Evolutionary conservation across 2,113 vertebrate species (phyloP), one percentile per base, ranked within the genome.

Genomic region (Nerophis lumbriciformis): DNA sequence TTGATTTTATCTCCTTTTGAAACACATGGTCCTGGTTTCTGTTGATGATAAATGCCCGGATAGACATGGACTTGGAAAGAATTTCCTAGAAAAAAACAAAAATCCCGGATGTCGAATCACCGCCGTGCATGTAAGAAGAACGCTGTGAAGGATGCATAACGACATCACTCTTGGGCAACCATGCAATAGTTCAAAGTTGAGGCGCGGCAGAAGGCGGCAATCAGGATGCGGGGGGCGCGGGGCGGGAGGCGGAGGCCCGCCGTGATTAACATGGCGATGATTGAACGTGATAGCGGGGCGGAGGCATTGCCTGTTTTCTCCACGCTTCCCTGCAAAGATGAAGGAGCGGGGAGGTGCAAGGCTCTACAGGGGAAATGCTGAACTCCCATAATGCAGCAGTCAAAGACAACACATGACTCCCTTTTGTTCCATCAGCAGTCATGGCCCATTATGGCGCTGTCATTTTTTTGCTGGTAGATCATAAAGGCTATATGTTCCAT

Each of bases 381-480:
- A 55, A 53, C 42, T 73, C 44, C 5, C 1, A 58, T 66, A 70
- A 73, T 48, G 53, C 49, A 12, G 54, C 54, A 19, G 54, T 71
- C 69, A 75, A 1, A 52, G 67, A 71, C 63, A 66, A 69, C 76
- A 72, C 69, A 66, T 77, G 55, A 59, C 47, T 63, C 59, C 65
- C 69, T 76, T 19, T 54, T 72, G 69, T 77, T 74, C 79, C 73
- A 79, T 77, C 54, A 77, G 71, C 81, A 78, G 82, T 87, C 80
- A 83, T 71, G 55, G 61, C 47, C 61, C 69, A 48, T 85, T 82
- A 86, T 84, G 72, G 75, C 75, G 68, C 72, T 68, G 76, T 85
- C 68, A 76, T 79, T 78, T 85, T 81, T 85, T 87, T 85, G 79
- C 82, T 80, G 81, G 85, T 80, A 57, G 75, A 60, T 73, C 75